Percentiles rank a stretch among this genome's conserved stretches.
phyloP scores from a whole-genome alignment of 35 echinoderm and acorn worm genomes.

The Ptychodera flava region DNA sequence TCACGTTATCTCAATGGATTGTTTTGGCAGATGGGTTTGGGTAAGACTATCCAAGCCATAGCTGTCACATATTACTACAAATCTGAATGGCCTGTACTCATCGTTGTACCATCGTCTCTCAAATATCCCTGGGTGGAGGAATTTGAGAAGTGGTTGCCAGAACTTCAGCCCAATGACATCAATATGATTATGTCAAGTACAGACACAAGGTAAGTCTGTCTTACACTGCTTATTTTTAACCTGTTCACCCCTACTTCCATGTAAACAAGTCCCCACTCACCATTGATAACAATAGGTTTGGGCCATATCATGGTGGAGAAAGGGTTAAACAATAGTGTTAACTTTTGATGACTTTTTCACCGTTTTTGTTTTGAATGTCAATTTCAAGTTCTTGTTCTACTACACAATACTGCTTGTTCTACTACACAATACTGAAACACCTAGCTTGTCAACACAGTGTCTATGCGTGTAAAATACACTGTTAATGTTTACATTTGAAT shows the following conservation, averaged over 20 bases:
- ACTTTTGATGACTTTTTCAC: no score
- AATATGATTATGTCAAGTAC: conserved; percentile 58
- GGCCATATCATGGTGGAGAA: no score
- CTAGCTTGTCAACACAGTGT: no score
- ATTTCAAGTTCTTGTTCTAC: no score
- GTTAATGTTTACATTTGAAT: neutral
- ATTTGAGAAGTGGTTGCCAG: conserved; percentile 68
- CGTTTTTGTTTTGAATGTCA: no score
- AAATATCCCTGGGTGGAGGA: conserved; percentile 84
- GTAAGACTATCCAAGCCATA: conserved; percentile 76
- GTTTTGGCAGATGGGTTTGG: conserved; percentile 58
- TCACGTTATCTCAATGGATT: neutral
- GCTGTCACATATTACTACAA: conserved; percentile 59
- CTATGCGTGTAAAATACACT: no score
- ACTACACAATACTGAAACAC: no score
- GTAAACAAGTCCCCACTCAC: no score
- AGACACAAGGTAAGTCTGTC: conserved; percentile 39
- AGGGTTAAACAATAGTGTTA: neutral
- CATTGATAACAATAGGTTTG: no score
- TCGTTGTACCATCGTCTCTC: conserved; percentile 61
- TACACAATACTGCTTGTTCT: no score
- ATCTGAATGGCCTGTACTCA: conserved; percentile 71
- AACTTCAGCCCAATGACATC: conserved; percentile 62
- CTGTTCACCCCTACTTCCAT: no score
- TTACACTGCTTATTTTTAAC: no score